Evolutionary conservation across 2,888 invertebrate species (phyloP), one percentile per base, ranked within the genome.

Genomic region (Agrochola macilenta): DNA sequence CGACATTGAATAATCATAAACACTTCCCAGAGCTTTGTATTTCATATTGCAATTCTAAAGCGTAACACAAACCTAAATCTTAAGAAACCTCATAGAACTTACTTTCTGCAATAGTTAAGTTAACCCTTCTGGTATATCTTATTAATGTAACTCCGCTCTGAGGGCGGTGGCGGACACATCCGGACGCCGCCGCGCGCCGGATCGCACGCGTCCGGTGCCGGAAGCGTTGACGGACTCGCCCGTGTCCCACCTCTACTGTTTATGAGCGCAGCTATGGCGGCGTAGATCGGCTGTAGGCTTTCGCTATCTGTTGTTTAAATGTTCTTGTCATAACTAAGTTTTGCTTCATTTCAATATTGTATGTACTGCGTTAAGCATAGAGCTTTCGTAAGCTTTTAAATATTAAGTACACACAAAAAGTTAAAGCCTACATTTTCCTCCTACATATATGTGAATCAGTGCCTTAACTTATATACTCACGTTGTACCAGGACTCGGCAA

Each of bases 221-320:
- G 87, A 75, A 79, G 87, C 81, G 61, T 69, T 54, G 83, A 64
- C 83, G 84, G 83, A 66, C 65, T 66, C 65, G 69, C 72, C 66
- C 39, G 72, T 63, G 69, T 74, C 72, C 63, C 81, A 75, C 72
- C 87, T 87, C 69, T 70, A 73, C 75, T 84, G 87, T 84, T 74
- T 75, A 75, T 69, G 69, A 66, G 68, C 43, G 23, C 9, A 52
- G 23, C 64, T 74, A 69, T 63, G 71, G 17, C 60, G 58, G n/a
- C 61, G 80, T 79, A 69, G 71, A 52, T 49, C 49, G 46, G 12
- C 57, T 64, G 63, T 17, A 52, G 58, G n/a, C 52, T 71, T 46
- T 49, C 14, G 30, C n/a, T 64, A 60, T 60, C 26, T 64, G 12
- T 58, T 82, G 71, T 78, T 54, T 14, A 5, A 79, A 46, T 26